Base-by-base conservation (phyloP, 2,888 invertebrate species). In the Ferrisia virgata region DNA sequence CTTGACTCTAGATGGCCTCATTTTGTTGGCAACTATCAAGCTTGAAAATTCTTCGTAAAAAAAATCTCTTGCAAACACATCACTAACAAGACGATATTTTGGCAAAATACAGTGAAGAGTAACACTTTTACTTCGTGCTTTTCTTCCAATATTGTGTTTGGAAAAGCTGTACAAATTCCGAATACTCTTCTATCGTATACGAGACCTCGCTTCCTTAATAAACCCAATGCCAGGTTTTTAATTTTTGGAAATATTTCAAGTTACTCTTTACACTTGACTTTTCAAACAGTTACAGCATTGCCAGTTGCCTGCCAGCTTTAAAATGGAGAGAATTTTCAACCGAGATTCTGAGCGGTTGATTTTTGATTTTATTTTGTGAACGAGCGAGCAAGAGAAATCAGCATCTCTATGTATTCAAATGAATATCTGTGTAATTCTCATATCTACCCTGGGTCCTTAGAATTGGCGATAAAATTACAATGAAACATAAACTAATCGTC, bases 161-260 rank as follows among this genome's bases (percentile, higher is more conserved):
- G 25, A 28, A 64, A 64, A 64, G 22, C 25, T 64, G 13, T n/a
- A n/a, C 25, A 64, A 64, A 64, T 28, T 25, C 1, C 58, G 28
- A 25, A 64, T 64, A 9, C 28, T 64, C 28, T 11, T 64, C 47
- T n/a, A 6, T 47, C n/a, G 43, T 15, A 15, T 11, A 8, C 11
- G 5, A 13, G 40, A n/a, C n/a, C n/a, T 40, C 28, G 58, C 11
- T 64, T 64, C 58, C 28, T 64, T 28, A 8, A 64, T 28, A 28
- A 64, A 64, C 28, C 5, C 28, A 64, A 64, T 28, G 58, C 58
- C 58, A 64, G 58, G 11, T 64, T 64, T 64, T 25, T 25, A 64
- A 64, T 64, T 64, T 64, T 64, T 64, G 58, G 58, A 64, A 64
- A 64, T 64, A 64, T 64, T 64, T 64, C 58, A 64, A 64, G 28